phyloP scores from a whole-genome alignment of 2,113 vertebrate species.

The Amia ocellicauda region DNA sequence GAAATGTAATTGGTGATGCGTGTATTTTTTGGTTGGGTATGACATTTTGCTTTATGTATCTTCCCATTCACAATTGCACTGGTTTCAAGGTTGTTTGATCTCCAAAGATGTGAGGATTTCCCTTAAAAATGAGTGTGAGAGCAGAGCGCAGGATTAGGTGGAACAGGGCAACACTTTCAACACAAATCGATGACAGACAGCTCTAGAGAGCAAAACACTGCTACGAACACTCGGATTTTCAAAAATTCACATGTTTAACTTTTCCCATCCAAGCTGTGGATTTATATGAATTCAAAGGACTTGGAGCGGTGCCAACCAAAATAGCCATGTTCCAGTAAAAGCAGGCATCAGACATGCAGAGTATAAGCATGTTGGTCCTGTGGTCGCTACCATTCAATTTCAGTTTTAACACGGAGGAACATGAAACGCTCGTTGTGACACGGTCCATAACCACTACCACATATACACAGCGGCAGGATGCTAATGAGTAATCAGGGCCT shows the following conservation, averaged over 20 bases:
- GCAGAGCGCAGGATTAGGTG: no score
- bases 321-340: slow-evolving; percentile 50
- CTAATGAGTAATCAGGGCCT: slow-evolving; percentile 27
- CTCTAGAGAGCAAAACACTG: background rate
- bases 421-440: slow-evolving; percentile 41
- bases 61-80: no score
- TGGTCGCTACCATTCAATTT: slow-evolving; percentile 39
- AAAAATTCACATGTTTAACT: slow-evolving; percentile 31
- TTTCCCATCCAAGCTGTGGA: slow-evolving; percentile 37
- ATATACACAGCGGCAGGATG: slow-evolving; percentile 24
- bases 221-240: slow-evolving; percentile 24
- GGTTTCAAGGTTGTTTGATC: no score
- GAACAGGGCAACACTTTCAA: background rate
- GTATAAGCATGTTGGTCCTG: slow-evolving; percentile 46
- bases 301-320: slow-evolving; percentile 59
- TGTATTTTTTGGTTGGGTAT: no score
- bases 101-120: no score
- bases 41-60: no score
- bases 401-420: slow-evolving; percentile 23
- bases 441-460: slow-evolving; percentile 38
- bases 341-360: slow-evolving; percentile 51
- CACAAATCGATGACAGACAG: slow-evolving; percentile 21
- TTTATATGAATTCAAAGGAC: slow-evolving; percentile 36
- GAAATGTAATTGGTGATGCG: no score
- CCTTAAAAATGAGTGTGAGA: no score